phyloP scores from a whole-genome alignment of 2,113 vertebrate species.

The Apistogramma diplotaenia region DNA sequence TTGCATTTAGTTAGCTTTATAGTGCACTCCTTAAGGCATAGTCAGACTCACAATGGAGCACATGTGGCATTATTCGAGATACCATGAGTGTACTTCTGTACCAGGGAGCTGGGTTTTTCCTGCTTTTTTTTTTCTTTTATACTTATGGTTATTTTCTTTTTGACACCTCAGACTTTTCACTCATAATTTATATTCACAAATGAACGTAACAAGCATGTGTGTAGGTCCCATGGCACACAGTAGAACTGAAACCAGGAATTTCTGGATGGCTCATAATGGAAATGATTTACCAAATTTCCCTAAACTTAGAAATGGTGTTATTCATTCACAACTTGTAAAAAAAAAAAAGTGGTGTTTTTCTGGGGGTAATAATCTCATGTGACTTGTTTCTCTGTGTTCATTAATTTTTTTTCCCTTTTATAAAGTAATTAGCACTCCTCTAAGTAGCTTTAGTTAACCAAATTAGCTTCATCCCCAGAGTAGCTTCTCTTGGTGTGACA shows the following conservation, averaged over 20 bases:
- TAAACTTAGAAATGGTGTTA: not conserved
- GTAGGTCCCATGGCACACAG: not conserved
- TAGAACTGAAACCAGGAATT: too few relatives aligned
- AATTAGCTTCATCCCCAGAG: not conserved
- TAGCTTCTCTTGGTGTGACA: not conserved
- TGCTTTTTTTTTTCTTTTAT: not conserved
- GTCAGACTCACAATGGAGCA: not conserved
- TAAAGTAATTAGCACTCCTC: not conserved
- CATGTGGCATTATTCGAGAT: not conserved
- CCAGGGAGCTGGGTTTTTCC: not conserved
- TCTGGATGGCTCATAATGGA: not conserved
- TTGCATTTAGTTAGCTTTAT: not conserved
- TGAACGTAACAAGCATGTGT: not conserved
- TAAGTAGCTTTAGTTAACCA: not conserved
- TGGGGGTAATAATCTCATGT: not conserved
- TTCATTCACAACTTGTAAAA: not conserved
- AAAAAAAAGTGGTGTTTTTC: too few relatives aligned
- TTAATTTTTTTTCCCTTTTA: not conserved
- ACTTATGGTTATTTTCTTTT: not conserved
- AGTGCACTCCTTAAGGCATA: not conserved
- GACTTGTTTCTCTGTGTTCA: not conserved
- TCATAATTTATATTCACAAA: not conserved
- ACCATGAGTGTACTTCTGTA: not conserved
- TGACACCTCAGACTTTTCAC: not conserved
- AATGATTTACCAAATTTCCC: too few relatives aligned